Conservation (phyloP, 2,113 vertebrate genomes). For the Bostrychus sinensis region DNA sequence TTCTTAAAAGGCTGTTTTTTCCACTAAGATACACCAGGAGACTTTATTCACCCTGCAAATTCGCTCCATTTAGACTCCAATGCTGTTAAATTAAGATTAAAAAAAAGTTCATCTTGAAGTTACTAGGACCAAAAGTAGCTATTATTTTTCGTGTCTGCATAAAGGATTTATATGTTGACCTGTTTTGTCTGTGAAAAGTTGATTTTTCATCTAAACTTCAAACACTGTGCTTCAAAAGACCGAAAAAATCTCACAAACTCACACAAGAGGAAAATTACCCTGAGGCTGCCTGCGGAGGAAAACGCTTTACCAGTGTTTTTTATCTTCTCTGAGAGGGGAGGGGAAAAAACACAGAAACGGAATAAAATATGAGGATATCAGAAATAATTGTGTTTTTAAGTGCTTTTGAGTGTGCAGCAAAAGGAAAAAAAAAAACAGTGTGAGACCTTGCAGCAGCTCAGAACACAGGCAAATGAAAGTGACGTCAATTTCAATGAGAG, state of each 20-base stretch:
- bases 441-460: constrained; percentile 1
- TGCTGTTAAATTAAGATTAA: background rate
- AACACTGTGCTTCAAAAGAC: constrained; percentile 6
- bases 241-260: no score
- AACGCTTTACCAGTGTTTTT: background rate
- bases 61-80: no score
- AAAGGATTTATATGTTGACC: constrained; percentile 5
- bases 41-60: no score
- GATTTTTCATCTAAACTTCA: constrained; percentile 13
- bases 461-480: background rate
- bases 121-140: background rate
- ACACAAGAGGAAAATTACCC: constrained; percentile 10
- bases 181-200: constrained; percentile 7
- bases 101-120: no score
- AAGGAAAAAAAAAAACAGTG: background rate
- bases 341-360: background rate
- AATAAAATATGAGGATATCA: constrained; percentile 7
- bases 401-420: background rate
- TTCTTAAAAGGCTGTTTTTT: no score
- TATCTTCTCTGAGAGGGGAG: background rate
- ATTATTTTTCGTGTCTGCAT: background rate
- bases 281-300: constrained; percentile 9
- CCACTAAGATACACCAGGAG: no score
- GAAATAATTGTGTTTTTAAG: constrained; percentile 1
- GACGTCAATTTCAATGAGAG: background rate